These are phyloP conservation scores for Leucoptera coffeella DNA, from an alignment of 2,888 invertebrate genomes.

Conservation along the genomic window DNA sequence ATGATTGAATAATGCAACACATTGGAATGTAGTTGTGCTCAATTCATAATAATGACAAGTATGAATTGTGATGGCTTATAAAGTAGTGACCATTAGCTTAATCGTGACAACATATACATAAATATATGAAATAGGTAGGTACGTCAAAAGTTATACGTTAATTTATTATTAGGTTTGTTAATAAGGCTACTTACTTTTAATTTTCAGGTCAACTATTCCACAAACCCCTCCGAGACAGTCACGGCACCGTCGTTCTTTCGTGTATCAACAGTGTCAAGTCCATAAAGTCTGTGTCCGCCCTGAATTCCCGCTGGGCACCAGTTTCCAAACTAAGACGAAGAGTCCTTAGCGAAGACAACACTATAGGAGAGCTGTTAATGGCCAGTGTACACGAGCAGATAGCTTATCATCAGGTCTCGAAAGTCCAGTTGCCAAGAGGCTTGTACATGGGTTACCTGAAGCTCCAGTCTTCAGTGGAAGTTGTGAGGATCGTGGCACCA, in stretches of 20 bases:
- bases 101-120: too few relatives aligned
- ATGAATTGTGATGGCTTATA: too few relatives aligned
- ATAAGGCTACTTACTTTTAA: too few relatives aligned
- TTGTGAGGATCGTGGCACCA: slow-evolving; percentile 89
- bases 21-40: too few relatives aligned
- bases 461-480: slow-evolving; percentile 92
- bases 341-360: slow-evolving; percentile 65
- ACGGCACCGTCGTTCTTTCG: slow-evolving; percentile 87
- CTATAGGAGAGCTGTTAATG: slow-evolving; percentile 77
- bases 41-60: too few relatives aligned
- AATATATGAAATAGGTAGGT: too few relatives aligned
- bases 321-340: slow-evolving; percentile 79
- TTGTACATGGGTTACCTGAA: slow-evolving; percentile 94
- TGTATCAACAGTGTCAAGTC: slow-evolving; percentile 73
- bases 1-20: too few relatives aligned
- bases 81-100: too few relatives aligned
- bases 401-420: slow-evolving; percentile 63
- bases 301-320: slow-evolving; percentile 90
- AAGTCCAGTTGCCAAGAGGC: slow-evolving; percentile 76
- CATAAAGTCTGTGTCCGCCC: slow-evolving; percentile 79
- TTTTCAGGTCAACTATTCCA: slow-evolving; percentile 76
- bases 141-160: too few relatives aligned
- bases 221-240: slow-evolving; percentile 80
- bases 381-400: slow-evolving; percentile 79
- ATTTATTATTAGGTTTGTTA: too few relatives aligned